Base-by-base conservation (phyloP, 2,888 invertebrate genomes). In the Formica aserva region DNA sequence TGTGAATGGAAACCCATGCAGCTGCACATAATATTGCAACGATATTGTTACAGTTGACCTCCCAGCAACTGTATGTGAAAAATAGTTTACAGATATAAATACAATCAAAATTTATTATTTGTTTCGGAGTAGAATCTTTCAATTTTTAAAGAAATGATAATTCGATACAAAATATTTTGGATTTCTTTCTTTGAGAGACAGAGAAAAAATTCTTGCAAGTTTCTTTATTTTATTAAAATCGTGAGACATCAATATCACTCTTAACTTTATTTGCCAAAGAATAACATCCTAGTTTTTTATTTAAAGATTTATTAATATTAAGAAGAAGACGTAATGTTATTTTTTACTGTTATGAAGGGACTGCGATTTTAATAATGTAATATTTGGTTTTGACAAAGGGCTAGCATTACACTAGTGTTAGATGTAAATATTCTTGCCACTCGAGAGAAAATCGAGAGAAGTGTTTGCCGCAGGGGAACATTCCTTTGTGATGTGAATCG, bases 401-500 rank as follows among this genome's bases (percentile, higher is more conserved):
- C 13, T 18, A 29, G 11, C 13, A 41, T 60, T 35, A 48, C 3
- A n/a, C 9, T 32, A 8, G 5, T 52, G 26, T n/a, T n/a, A 38
- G 29, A 26, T 35, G 65, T 76, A 65, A 77, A 41, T 67, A 9
- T 38, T 52, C 55, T 55, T 38, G 38, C 26, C 38, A 11, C 1
- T 55, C 32, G 41, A 13, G 3, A 41, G 13, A 26, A 66, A 38
- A 26, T 29, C 15, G 6, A 13, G 38, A 66, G n/a, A 32, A 67
- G 9, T 9, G 35, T 15, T 76, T 76, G 29, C 15, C 26, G 11
- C 66, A 38, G 29, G 38, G 26, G n/a, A 66, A 66, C 52, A 8
- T 66, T 66, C 41, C 38, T 67, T 77, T 67, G 26, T 38, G 4
- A 66, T 76, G 18, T 18, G 35, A 76, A 76, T 48, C 4, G 18